Evolutionary conservation across 1,140 invertebrate species (phyloP), one percentile per base, ranked within the genome.

Genomic region (Bradysia coprophila): DNA sequence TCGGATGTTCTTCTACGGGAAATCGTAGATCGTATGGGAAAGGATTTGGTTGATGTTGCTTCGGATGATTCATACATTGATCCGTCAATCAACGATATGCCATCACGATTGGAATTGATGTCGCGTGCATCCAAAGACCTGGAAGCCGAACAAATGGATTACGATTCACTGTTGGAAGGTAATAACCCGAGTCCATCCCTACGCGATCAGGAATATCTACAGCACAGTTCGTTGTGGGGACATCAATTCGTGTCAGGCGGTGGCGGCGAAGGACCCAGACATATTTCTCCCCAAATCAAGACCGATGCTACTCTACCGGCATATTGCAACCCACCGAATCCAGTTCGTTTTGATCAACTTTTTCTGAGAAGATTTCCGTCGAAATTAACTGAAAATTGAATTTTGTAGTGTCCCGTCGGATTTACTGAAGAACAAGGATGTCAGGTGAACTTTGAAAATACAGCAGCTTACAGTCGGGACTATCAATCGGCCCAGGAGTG

Each of bases 301-400:
- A 78, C 81, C 2, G 93, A 98, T 53, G 80, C 81, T 11, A 77
- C 83, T 20, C 66, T 99, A 9, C 95, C 95, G 0, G 91, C 95
- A 21, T 99, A 98, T 64, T 99, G 95, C 60, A 95, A 95, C 56
- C 95, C 95, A 2, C 94, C 94, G 5, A 98, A 99, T 67, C 95
- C 95, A 0, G n/a, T n/a, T n/a, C n/a, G n/a, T n/a, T n/a, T n/a
- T n/a, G n/a, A n/a, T n/a, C n/a, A n/a, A n/a, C n/a, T n/a, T n/a
- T n/a, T n/a, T n/a, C n/a, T n/a, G n/a, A n/a, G n/a, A n/a, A n/a
- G n/a, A n/a, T n/a, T n/a, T n/a, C n/a, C n/a, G n/a, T n/a, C n/a
- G n/a, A n/a, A n/a, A n/a, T n/a, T n/a, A n/a, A n/a, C n/a, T n/a
- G n/a, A n/a, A n/a, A n/a, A n/a, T n/a, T n/a, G n/a, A n/a, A n/a